phyloP scores from a whole-genome alignment of 1,140 invertebrate genomes.

The Euura lappo region DNA sequence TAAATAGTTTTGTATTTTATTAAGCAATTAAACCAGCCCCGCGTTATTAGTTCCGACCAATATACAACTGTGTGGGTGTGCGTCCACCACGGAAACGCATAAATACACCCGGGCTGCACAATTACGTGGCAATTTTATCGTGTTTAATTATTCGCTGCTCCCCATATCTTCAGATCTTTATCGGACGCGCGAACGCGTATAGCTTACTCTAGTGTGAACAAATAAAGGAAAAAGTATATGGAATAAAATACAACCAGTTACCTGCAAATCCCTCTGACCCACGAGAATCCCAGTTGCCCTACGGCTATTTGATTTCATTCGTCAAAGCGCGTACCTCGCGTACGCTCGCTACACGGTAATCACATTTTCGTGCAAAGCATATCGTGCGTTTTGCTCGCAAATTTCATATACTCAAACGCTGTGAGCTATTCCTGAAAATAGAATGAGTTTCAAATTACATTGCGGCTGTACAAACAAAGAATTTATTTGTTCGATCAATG shows the following conservation, averaged over 20 bases:
- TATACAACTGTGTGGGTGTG: too few relatives aligned
- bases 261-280: neutral
- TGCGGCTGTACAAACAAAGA: too few relatives aligned
- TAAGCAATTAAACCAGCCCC: conserved; percentile 28
- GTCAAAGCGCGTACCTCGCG: neutral
- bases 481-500: too few relatives aligned
- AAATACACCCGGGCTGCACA: neutral
- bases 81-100: neutral
- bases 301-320: neutral
- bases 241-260: neutral
- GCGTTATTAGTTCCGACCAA: neutral
- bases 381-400: neutral
- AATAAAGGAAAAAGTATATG: neutral
- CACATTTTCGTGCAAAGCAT: neutral
- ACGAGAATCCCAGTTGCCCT: neutral
- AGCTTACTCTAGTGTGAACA: neutral
- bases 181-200: neutral
- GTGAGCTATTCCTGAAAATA: too few relatives aligned
- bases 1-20: conserved; percentile 31
- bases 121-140: neutral
- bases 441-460: too few relatives aligned
- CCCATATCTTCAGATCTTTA: neutral
- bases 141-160: neutral
- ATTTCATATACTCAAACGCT: neutral
- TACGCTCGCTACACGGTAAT: neutral